These are phyloP conservation scores for Telenomus remus DNA, from an alignment of 1,140 invertebrate species.

Conservation along the genomic window DNA sequence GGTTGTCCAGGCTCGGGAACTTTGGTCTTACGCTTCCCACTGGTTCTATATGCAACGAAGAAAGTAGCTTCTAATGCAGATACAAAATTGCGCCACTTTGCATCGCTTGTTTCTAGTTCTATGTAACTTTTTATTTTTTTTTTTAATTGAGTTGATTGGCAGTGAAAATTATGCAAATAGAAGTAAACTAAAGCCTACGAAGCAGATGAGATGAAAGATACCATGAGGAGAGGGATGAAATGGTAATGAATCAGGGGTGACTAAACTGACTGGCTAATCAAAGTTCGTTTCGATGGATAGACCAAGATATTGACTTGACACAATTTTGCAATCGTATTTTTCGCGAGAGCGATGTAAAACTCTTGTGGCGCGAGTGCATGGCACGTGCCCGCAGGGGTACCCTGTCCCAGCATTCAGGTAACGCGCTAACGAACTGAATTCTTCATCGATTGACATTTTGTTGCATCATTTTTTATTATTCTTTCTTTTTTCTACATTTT, in stretches of 20 bases:
- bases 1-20: conserved; percentile 80
- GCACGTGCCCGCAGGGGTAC: conserved; percentile 88
- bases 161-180: no score
- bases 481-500: not conserved
- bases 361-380: conserved; percentile 64
- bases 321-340: conserved; percentile 40
- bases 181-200: no score
- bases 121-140: no score
- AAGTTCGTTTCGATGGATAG: conserved; percentile 47
- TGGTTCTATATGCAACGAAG: conserved; percentile 78
- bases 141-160: no score
- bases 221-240: conserved; percentile 48
- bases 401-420: conserved; percentile 99
- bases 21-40: conserved; percentile 80
- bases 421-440: conserved; percentile 73
- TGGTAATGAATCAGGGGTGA: conserved; percentile 45
- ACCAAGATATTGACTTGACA: conserved; percentile 53
- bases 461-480: not conserved
- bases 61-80: conserved; percentile 49
- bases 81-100: no score
- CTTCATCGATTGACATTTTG: conserved; percentile 58
- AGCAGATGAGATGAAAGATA: conserved; percentile 47
- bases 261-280: conserved; percentile 47
- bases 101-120: no score
- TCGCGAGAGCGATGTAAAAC: conserved; percentile 57